Conservation (phyloP, 2,113 vertebrate genomes). For the Brachyhypopomus occidentalis region DNA sequence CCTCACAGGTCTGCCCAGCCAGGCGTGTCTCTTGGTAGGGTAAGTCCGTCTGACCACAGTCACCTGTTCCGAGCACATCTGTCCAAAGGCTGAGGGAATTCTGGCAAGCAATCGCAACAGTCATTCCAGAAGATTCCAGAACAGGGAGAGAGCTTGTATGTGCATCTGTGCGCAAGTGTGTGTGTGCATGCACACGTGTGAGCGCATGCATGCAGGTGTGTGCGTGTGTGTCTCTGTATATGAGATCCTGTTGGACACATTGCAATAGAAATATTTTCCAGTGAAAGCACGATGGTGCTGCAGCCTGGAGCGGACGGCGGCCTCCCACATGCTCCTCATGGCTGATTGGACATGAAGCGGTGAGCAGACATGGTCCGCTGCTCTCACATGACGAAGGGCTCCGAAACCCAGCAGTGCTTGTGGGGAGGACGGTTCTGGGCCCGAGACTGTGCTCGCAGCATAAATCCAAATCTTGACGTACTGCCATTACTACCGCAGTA, state of each 20-base stretch:
- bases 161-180: background rate
- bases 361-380: background rate
- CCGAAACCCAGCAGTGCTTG: background rate
- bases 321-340: no score
- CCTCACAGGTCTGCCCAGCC: background rate
- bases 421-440: background rate
- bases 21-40: background rate
- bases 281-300: slow-evolving; percentile 14
- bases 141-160: background rate
- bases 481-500: no score
- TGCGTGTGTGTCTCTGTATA: slow-evolving; percentile 22
- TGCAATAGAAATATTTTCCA: slow-evolving; percentile 32
- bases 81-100: slow-evolving; percentile 42
- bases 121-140: slow-evolving; percentile 41
- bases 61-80: slow-evolving; percentile 44
- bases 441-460: no score
- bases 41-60: slow-evolving; percentile 25
- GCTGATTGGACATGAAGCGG: background rate
- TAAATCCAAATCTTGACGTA: no score
- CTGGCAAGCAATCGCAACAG: slow-evolving; percentile 30
- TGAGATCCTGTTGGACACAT: slow-evolving; percentile 12
- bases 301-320: no score
- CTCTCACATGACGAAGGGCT: background rate
- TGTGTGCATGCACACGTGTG: no score
- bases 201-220: no score